Evolutionary conservation across 2,113 vertebrate genomes (phyloP).

Genomic region (Hemiprocne comata): DNA sequence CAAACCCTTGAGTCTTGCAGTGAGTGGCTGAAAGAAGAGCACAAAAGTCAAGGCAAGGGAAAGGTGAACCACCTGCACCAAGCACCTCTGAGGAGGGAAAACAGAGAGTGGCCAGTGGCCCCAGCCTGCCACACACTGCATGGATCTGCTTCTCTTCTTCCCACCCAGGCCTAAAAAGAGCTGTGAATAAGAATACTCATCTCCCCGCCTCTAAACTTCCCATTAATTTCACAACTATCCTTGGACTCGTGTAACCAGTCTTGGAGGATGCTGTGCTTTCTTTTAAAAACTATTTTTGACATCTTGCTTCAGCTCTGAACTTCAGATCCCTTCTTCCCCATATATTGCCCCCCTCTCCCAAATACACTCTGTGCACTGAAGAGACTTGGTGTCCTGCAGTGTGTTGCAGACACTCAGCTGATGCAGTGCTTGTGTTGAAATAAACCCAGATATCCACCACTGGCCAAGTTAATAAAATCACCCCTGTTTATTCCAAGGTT

Average conservation of each 20-base stretch:
- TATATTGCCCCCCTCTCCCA: not conserved
- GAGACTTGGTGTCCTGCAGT: not conserved
- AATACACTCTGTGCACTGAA: not conserved
- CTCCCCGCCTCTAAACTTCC: not conserved
- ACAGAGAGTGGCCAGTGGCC: not conserved
- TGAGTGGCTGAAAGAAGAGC: not conserved
- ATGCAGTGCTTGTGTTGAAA: not conserved
- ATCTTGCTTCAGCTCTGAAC: not conserved
- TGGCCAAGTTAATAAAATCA: not conserved
- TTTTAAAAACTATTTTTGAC: not conserved
- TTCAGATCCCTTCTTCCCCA: not conserved
- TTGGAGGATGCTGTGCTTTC: not conserved
- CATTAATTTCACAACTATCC: not conserved
- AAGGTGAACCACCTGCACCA: not conserved
- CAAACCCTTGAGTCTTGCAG: not conserved
- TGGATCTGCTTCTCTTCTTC: not conserved
- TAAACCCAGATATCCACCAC: not conserved
- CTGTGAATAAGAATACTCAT: not conserved
- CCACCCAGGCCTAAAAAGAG: not conserved
- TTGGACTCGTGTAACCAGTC: not conserved
- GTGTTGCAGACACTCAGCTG: not conserved
- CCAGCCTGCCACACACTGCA: fast-evolving
- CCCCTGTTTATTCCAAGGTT: not conserved
- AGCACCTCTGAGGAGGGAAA: not conserved
- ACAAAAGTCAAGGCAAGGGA: not conserved